Evolutionary conservation across 2,888 invertebrate species (phyloP), one percentile per base, ranked within the genome.

Genomic region (Ochlodes sylvanus): DNA sequence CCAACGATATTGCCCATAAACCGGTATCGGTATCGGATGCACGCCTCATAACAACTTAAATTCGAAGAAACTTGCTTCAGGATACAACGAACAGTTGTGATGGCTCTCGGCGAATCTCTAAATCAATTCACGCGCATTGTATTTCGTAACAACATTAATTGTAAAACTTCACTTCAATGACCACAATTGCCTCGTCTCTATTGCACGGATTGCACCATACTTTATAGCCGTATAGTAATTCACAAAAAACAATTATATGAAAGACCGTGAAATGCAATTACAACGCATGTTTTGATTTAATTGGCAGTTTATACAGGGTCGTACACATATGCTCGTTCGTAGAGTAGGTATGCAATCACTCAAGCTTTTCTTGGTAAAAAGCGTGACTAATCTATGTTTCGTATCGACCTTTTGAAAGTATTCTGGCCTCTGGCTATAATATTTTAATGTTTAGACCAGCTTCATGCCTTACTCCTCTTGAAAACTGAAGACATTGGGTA

Each of bases 261-360:
- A 60, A 66, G 1, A 54, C 57, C 66, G 54, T 66, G 27, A 42
- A 66, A 60, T n/a, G n/a, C 54, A 50, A 17, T 41, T 27, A 34
- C 12, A 65, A 65, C 60, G 52, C 32, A 60, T 14, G 60, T 58
- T 58, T 65, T 47, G 27, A 41, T 41, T 50, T 52, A 52, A 65
- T 66, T 66, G 54, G 54, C 66, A 60, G 54, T 66, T 65, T 34
- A 19, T 60, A 54, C 54, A 66, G 60, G 66, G 66, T 54, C 66
- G 17, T 34, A 10, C 14, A 34, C 42, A 32, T 54, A 66, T 10
- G 15, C 7, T 14, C 14, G 42, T 19, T 17, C 12, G 21, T 21
- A 21, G 1, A 38, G 10, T 60, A 27, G 27, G 5, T 27, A 54
- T 15, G 66, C 66, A 66, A 60, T 58, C 66, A 27, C 56, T n/a